Evolutionary conservation across 2,888 invertebrate genomes (phyloP), one percentile per base, ranked within the genome.

Genomic region (Apamea sordens): DNA sequence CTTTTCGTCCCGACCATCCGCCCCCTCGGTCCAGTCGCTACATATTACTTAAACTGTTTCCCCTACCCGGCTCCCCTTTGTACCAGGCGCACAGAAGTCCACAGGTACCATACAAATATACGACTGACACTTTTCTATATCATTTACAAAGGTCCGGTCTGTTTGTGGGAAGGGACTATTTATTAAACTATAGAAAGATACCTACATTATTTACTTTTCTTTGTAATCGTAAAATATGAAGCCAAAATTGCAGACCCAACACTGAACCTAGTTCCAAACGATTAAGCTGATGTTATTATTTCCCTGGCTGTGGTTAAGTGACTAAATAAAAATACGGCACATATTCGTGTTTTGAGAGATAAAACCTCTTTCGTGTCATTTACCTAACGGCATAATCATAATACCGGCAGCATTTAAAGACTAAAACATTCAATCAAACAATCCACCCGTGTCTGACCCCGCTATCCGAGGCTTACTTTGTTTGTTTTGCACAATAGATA

Each of bases 21-120:
- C 59, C 71, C 84, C 84, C 72, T 76, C 53, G 21, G 81, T 78
- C 82, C 83, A 75, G 76, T 69, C 71, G 65, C 67, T 77, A 67
- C 77, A 73, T 79, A 81, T 87, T 89, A 87, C 87, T 88, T 89
- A 86, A 87, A 89, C 84, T 76, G 75, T 83, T 78, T 80, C 80
- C 82, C 84, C 82, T 63, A 59, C 73, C 50, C 56, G n/a, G 65
- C 69, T 80, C 89, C 86, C 85, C 86, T 82, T 72, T 81, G 71
- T 85, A 80, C 88, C 76, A 77, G 75, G 83, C 50, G 71, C 56
- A 50, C 76, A 87, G 77, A 63, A 84, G 80, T 73, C 73, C 74
- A 53, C 80, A 87, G 87, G 85, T 84, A 84, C 63, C 4, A 36
- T 65, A 65, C 70, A 86, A 76, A 85, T 83, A 83, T 65, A 79